Evolutionary conservation across 2,888 invertebrate species (phyloP).

Genomic region (Sesamia inferens): DNA sequence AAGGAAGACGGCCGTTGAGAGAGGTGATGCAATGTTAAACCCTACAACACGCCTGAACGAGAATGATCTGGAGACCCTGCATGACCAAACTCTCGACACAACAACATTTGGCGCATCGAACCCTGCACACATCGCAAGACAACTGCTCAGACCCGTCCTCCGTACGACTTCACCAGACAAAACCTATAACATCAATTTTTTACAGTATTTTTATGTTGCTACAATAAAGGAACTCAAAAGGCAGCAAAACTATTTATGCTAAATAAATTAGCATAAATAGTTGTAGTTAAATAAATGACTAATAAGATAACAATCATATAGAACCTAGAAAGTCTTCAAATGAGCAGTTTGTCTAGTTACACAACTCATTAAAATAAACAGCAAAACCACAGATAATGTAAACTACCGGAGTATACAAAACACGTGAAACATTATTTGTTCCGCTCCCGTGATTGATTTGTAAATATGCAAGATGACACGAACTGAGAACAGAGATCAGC

Average conservation of each 20-base stretch:
- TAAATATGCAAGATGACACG: constrained; percentile 51
- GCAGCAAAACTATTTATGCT: neutral
- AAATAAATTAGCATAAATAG: neutral
- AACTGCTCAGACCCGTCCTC: too few relatives aligned
- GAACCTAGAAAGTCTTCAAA: neutral
- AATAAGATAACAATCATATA: constrained; percentile 29
- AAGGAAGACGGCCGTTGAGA: too few relatives aligned
- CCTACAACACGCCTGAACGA: too few relatives aligned
- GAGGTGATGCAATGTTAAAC: too few relatives aligned
- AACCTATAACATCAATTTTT: neutral
- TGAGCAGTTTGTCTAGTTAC: neutral
- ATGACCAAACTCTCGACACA: too few relatives aligned
- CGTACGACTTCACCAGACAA: too few relatives aligned
- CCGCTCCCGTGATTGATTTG: constrained; percentile 45
- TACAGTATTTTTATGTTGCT: neutral
- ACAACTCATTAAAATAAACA: constrained; percentile 45
- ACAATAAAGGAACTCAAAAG: neutral
- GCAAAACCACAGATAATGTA: constrained; percentile 36
- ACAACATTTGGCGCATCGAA: too few relatives aligned
- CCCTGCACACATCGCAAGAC: too few relatives aligned
- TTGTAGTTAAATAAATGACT: neutral
- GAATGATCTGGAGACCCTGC: too few relatives aligned
- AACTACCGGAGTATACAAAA: constrained; percentile 36
- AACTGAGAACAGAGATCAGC: constrained; percentile 9
- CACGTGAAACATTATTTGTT: constrained; percentile 52